Percentiles rank a stretch among this genome's conserved stretches.
These are phyloP conservation scores for Hemicentrotus pulcherrimus DNA, from an alignment of 35 echinoderm and acorn worm genomes.

Conservation along the genomic window DNA sequence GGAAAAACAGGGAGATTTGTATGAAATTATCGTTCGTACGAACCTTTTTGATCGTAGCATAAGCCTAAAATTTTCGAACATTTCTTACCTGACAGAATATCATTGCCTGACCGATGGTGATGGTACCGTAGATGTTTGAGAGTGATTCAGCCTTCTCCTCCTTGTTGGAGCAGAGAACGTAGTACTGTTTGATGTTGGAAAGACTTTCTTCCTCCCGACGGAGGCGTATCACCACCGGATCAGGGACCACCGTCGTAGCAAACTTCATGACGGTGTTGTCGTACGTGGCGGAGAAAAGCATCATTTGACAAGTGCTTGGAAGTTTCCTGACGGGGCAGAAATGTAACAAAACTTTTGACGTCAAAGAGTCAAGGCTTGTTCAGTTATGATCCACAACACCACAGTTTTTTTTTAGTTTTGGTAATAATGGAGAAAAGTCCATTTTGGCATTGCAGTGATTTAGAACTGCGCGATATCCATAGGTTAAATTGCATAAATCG, in stretches of 20 bases:
- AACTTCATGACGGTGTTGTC: slow-evolving; percentile 96
- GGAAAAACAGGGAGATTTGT: too few relatives aligned
- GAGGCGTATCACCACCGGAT: slow-evolving; percentile 83
- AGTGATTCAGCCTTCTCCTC: slow-evolving; percentile 92
- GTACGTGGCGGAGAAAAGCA: slow-evolving; percentile 99
- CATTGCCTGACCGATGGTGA: slow-evolving; percentile 94
- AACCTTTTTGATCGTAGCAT: too few relatives aligned
- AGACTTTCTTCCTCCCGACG: slow-evolving; percentile 92
- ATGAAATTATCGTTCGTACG: too few relatives aligned
- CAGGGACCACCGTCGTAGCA: slow-evolving; percentile 75
- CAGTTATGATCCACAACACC: too few relatives aligned
- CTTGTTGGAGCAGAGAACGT: slow-evolving; percentile 74
- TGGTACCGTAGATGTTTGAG: slow-evolving; percentile 90
- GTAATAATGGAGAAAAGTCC: too few relatives aligned
- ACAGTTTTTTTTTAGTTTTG: too few relatives aligned
- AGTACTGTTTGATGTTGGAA: slow-evolving; percentile 97
- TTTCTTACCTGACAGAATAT: slow-evolving; percentile 95
- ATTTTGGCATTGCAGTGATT: too few relatives aligned
- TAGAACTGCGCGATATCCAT: too few relatives aligned
- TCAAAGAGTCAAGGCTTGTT: too few relatives aligned
- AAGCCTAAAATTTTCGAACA: neutral
- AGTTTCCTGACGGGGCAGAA: slow-evolving; percentile 69
- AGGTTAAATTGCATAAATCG: too few relatives aligned
- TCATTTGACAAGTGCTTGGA: slow-evolving; percentile 82
- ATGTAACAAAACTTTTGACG: neutral